These are phyloP conservation scores for Nothocercus nigrocapillus DNA, from an alignment of 2,113 vertebrate genomes.

Conservation along the genomic window DNA sequence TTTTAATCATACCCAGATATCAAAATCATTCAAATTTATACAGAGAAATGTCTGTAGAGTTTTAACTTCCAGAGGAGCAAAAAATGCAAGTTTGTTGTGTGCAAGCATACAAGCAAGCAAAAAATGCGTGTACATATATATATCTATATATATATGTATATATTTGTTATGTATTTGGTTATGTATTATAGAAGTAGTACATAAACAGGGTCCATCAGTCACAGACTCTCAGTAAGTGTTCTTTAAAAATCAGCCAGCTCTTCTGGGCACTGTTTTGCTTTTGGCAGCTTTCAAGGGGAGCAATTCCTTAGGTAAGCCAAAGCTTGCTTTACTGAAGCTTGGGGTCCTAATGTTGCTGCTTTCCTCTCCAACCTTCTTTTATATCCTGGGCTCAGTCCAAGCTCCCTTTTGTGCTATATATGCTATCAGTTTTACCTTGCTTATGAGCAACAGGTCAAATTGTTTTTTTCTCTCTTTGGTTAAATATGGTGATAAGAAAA, in stretches of 20 bases:
- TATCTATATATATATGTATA: too few relatives aligned
- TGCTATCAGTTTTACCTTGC: not conserved
- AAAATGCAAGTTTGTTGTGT: not conserved
- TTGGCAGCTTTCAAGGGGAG: not conserved
- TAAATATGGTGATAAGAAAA: not conserved
- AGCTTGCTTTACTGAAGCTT: not conserved
- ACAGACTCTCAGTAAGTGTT: not conserved
- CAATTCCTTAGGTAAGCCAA: not conserved
- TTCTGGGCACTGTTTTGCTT: not conserved
- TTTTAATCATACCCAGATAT: not conserved
- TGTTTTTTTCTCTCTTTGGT: too few relatives aligned
- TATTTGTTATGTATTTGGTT: not conserved
- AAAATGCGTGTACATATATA: too few relatives aligned
- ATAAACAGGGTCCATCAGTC: not conserved
- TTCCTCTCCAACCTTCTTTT: not conserved
- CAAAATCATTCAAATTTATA: not conserved
- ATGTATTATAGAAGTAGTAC: not conserved
- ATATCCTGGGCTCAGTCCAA: not conserved
- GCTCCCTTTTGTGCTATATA: not conserved
- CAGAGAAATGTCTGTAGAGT: not conserved
- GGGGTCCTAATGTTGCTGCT: not conserved
- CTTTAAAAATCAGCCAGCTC: not conserved
- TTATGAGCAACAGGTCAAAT: not conserved
- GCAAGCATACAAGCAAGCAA: not conserved
- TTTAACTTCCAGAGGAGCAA: not conserved